Conservation (phyloP, 1,140 invertebrate genomes). For the Papilio polyxenes region DNA sequence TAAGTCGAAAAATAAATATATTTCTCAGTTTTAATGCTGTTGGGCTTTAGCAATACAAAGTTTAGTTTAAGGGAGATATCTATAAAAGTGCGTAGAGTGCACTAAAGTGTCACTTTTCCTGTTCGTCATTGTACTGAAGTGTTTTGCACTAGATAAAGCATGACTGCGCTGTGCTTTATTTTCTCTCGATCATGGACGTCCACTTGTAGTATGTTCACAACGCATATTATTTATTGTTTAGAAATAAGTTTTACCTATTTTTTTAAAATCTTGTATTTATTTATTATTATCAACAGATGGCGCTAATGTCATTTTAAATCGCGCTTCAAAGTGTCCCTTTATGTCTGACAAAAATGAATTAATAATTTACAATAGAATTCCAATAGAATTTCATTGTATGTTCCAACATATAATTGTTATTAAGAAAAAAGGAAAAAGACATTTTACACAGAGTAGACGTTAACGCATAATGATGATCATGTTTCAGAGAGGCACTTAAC, state of each 20-base stretch:
- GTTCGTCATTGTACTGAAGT: neutral
- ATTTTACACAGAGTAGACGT: neutral
- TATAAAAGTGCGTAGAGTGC: neutral
- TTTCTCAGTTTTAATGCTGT: too few species aligned
- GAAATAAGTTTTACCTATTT: neutral
- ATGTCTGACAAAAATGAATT: too few species aligned
- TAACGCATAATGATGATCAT: slow-evolving; percentile 10
- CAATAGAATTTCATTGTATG: neutral
- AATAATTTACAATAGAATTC: too few species aligned
- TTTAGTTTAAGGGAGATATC: neutral
- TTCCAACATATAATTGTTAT: neutral
- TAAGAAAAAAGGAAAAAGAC: neutral
- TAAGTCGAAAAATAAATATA: neutral
- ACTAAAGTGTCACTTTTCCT: neutral
- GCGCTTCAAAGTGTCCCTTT: too few species aligned
- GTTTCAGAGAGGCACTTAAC: slow-evolving; percentile 8
- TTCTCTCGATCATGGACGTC: neutral
- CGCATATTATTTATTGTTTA: neutral
- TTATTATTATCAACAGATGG: neutral
- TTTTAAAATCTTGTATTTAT: too few species aligned
- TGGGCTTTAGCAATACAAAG: too few species aligned
- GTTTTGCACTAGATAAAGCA: slow-evolving; percentile 14
- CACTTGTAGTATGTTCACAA: neutral
- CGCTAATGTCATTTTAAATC: neutral
- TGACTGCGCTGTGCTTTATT: slow-evolving; percentile 5